Evolutionary conservation across 2,113 vertebrate genomes (phyloP).

Genomic region (Setophaga coronata): DNA sequence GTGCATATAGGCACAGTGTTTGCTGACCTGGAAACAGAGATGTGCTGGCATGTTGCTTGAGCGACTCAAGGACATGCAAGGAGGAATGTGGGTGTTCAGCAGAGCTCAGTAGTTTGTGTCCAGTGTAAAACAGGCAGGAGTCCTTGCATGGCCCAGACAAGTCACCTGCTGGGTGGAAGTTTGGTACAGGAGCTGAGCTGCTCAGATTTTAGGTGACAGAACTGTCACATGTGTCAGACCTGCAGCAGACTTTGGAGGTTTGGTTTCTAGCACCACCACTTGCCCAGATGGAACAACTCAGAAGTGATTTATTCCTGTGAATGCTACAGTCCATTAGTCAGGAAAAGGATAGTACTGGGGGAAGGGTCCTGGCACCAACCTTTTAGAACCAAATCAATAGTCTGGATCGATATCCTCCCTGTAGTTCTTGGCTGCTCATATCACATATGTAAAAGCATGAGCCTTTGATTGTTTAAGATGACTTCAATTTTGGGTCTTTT

Average conservation of each 20-base stretch:
- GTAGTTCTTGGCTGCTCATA: not conserved
- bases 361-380: not conserved
- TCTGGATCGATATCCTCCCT: not conserved
- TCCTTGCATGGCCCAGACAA: not conserved
- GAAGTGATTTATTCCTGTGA: not conserved
- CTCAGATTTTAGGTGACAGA: not conserved
- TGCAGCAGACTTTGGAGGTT: not conserved
- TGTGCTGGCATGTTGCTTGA: not conserved
- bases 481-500: not conserved
- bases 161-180: not conserved
- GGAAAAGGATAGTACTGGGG: not conserved
- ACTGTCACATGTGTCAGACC: not conserved
- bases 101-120: not conserved
- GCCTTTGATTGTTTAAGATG: not conserved
- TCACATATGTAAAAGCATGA: not conserved
- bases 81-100: not conserved
- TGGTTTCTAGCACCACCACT: not conserved
- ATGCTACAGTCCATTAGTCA: not conserved
- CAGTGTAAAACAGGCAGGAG: not conserved
- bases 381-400: not conserved
- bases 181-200: not conserved
- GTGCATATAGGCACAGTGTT: not conserved
- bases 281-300: not conserved
- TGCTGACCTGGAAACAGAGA: not conserved
- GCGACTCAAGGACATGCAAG: not conserved